Percentiles rank a stretch among this genome's conserved stretches.
These are phyloP conservation scores for Falco rusticolus DNA, from an alignment of 2,797 vertebrate genomes.

Conservation along the genomic window DNA sequence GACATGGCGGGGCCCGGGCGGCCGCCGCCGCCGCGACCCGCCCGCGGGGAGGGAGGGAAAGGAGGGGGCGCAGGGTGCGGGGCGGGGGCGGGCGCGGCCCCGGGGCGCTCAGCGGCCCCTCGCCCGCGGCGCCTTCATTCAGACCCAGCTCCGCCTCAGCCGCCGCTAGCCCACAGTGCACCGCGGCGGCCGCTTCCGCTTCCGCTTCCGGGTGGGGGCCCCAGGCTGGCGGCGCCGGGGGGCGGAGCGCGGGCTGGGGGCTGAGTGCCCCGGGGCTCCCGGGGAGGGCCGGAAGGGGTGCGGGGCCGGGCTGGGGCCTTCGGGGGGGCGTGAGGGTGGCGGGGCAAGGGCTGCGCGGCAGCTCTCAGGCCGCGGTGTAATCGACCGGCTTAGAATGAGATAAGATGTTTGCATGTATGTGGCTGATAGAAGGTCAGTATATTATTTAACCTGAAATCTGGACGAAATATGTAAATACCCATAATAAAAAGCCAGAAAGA, in stretches of 20 bases:
- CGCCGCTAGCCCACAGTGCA: constrained; percentile 63
- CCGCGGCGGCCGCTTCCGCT: constrained; percentile 18
- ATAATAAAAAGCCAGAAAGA: too few relatives aligned
- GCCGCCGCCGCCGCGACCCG: not conserved
- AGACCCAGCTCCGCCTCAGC: constrained; percentile 34
- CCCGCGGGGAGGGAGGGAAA: not conserved
- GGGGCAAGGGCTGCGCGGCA: too few relatives aligned
- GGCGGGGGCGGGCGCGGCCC: not conserved
- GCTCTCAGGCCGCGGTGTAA: too few relatives aligned
- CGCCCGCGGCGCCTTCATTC: constrained; percentile 70
- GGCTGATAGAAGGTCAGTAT: too few relatives aligned
- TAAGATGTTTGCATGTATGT: too few relatives aligned
- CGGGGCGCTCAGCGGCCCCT: constrained; percentile 8
- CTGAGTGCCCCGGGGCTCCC: too few relatives aligned
- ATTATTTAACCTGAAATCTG: too few relatives aligned
- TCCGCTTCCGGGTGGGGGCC: constrained; percentile 13
- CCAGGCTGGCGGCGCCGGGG: not conserved
- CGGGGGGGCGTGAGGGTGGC: too few relatives aligned
- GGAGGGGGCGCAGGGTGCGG: not conserved
- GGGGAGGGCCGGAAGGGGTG: too few relatives aligned
- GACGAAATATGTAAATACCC: too few relatives aligned
- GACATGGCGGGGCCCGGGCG: constrained; percentile 78
- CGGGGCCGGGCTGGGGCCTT: not conserved
- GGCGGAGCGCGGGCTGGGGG: not conserved
- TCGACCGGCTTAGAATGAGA: too few relatives aligned